phyloP scores from a whole-genome alignment of 2,797 vertebrate species.

The Morelia viridis region DNA sequence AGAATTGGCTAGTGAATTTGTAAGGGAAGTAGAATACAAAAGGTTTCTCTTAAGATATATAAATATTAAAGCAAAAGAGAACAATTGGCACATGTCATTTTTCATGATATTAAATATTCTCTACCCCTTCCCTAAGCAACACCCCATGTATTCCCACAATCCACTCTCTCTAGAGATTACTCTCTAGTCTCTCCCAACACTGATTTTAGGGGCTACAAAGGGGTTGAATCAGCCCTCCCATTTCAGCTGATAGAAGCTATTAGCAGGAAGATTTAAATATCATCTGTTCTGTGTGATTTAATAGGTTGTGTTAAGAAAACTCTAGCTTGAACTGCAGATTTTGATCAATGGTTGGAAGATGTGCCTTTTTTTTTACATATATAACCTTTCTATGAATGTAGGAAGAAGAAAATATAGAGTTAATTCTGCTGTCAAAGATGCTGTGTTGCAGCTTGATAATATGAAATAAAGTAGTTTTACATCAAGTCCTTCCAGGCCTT shows the following conservation, averaged over 20 bases:
- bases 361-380: slow-evolving; percentile 74
- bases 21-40: slow-evolving; percentile 31
- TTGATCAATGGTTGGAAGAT: slow-evolving; percentile 70
- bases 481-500: slow-evolving; percentile 66
- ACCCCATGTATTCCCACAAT: background rate
- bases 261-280: background rate
- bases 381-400: slow-evolving; percentile 71
- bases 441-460: slow-evolving; percentile 63
- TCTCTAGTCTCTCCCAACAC: background rate
- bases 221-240: background rate
- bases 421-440: slow-evolving; percentile 60
- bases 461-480: slow-evolving; percentile 65
- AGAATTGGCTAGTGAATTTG: slow-evolving; percentile 48
- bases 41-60: slow-evolving; percentile 50
- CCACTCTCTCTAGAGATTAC: background rate
- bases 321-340: slow-evolving; percentile 63
- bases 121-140: slow-evolving; percentile 17
- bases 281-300: slow-evolving; percentile 28
- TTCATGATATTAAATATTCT: slow-evolving; percentile 59
- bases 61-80: slow-evolving; percentile 47
- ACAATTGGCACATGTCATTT: slow-evolving; percentile 61
- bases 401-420: slow-evolving; percentile 56
- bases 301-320: slow-evolving; percentile 52
- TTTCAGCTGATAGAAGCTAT: background rate
- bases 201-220: background rate